These are phyloP conservation scores for Heliconius aoede DNA, from an alignment of 2,888 invertebrate species.

Conservation along the genomic window DNA sequence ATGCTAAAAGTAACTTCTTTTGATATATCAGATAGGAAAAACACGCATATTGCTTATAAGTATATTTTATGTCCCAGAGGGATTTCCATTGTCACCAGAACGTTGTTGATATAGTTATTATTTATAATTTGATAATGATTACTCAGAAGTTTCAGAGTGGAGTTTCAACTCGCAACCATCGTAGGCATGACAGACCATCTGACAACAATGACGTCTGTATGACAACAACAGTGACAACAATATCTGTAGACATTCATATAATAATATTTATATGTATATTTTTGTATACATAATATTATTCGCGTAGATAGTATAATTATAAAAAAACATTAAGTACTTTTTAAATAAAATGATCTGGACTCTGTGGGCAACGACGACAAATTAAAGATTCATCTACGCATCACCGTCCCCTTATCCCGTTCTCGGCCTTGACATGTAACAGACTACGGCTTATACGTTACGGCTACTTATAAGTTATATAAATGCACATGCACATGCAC, in stretches of 20 bases:
- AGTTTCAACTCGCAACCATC: no score
- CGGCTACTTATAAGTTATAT: not conserved
- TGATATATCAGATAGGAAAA: not conserved
- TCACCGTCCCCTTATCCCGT: constrained; percentile 8
- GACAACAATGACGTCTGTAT: not conserved
- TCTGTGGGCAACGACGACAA: no score
- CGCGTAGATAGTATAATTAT: no score
- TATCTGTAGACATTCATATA: not conserved
- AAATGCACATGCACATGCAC: no score
- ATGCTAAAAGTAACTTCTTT: no score
- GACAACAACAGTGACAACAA: no score
- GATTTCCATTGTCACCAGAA: not conserved
- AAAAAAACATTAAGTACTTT: no score
- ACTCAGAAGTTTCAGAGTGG: not conserved
- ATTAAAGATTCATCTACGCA: no score
- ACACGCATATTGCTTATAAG: not conserved
- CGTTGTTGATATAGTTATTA: not conserved
- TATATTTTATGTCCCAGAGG: not conserved
- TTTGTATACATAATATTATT: no score
- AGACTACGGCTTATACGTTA: constrained; percentile 6
- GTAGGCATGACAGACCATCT: no score
- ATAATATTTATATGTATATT: no score
- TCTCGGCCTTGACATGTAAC: not conserved
- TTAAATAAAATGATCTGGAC: no score
- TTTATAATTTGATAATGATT: not conserved